Evolutionary conservation across 1,140 invertebrate species (phyloP).

Genomic region (Drosophila guanche): DNA sequence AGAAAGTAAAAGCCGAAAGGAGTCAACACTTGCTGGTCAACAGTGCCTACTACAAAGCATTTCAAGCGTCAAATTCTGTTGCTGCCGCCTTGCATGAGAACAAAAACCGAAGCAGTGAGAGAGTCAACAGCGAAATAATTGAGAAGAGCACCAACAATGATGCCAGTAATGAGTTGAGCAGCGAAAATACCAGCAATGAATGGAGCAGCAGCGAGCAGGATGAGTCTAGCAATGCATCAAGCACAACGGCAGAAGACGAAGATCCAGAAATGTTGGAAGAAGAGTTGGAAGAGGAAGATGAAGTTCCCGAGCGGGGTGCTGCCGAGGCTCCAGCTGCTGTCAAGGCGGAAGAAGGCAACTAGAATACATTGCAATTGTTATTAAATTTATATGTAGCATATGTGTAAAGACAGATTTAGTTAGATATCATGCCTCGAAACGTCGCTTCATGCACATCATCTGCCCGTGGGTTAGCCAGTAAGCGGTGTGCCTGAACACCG

Average conservation of each 20-base stretch:
- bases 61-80: too few species aligned
- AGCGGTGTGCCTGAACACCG: too few species aligned
- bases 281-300: constrained; percentile 5
- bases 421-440: neutral
- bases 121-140: too few species aligned
- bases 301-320: neutral
- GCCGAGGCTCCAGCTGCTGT: neutral
- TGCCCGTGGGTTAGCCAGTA: too few species aligned
- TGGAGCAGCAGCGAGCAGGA: too few species aligned
- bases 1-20: constrained; percentile 35
- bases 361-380: constrained; percentile 39
- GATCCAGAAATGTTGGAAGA: neutral
- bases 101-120: neutral
- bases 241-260: too few species aligned
- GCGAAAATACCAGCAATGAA: too few species aligned
- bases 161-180: too few species aligned
- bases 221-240: too few species aligned
- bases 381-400: constrained; percentile 20
- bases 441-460: neutral
- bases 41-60: constrained; percentile 15
- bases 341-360: constrained; percentile 8
- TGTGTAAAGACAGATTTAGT: neutral
- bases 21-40: constrained; percentile 37
- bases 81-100: neutral
- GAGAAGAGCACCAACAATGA: too few species aligned